Evolutionary conservation across 2,113 vertebrate species (phyloP), one percentile per base, ranked within the genome.

Genomic region (Lophura nycthemera): DNA sequence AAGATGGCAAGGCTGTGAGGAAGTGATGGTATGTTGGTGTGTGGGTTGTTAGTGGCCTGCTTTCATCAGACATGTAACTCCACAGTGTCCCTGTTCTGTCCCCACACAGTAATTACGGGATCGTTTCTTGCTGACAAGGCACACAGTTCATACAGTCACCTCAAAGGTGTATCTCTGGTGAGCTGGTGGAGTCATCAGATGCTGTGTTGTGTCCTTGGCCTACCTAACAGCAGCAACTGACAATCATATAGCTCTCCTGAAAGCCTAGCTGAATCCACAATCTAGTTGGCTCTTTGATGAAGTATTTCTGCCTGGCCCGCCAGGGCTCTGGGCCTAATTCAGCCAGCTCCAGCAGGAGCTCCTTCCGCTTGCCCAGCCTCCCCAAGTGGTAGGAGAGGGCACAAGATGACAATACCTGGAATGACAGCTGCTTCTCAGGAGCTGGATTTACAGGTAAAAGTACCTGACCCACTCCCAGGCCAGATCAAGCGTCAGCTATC

Each of bases 1-100:
- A 36, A 36, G 29, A 27, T 81, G 57, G 36, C 30, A 81, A 64
- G 47, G 32, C 27, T 63, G 32, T n/a, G 20, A 11, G 14, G 80
- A 56, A 25, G 60, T 38, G 34, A 42, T 27, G 45, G 29, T 0
- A 4, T 1, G 0, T 47, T 74, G 15, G 29, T 18, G 24, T 15
- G 30, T 25, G 13, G 56, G 34, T 32, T 64, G 20, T 34, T 24
- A 34, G 14, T 38, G 36, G 14, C 34, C 24, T 38, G 34, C 14
- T 63, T 6, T 24, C 9, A 63, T 15, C 60, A 63, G 60, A 24
- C 22, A 17, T 24, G 60, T 63, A 73, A 18, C 42, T 75, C 34
- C 54, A 19, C 47, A 1, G 1, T 80, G 30, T n/a, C 66, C 27
- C 29, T 79, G 38, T 30, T 71, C 52, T 67, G 11, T 13, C 22